A percentile compares a stretch with the other conserved stretches of the same genome.
phyloP scores from a whole-genome alignment of 2,113 vertebrate species.

The Coreoperca whiteheadi region DNA sequence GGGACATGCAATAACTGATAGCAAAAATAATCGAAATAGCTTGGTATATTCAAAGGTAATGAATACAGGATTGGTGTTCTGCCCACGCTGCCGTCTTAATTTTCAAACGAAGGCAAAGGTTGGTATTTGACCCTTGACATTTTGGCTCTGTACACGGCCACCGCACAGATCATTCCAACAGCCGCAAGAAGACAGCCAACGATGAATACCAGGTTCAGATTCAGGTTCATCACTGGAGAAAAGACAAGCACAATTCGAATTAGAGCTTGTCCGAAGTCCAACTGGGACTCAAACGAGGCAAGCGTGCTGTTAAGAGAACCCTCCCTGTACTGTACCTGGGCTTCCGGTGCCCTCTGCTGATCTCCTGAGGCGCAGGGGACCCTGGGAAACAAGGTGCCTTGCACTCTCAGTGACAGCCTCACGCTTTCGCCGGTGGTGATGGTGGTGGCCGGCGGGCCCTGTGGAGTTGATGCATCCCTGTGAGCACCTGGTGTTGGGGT shows the following conservation, averaged over 20 bases:
- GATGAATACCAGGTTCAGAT: constrained; percentile 73
- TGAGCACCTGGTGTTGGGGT: constrained; percentile 73
- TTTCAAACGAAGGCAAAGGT: constrained; percentile 46
- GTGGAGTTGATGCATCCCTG: constrained; percentile 65
- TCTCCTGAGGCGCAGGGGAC: constrained; percentile 74
- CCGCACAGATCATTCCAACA: constrained; percentile 68
- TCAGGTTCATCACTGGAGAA: constrained; percentile 57
- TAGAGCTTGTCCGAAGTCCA: not conserved
- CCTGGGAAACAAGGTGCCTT: constrained; percentile 82
- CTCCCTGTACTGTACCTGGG: constrained; percentile 41
- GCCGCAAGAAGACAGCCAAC: constrained; percentile 71
- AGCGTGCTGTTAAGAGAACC: not conserved
- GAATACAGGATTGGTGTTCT: not conserved
- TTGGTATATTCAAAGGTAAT: not conserved
- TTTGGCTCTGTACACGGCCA: constrained; percentile 63
- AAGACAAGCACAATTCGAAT: not conserved
- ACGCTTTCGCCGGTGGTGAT: constrained; percentile 56
- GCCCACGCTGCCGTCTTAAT: not conserved
- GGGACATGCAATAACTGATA: not conserved
- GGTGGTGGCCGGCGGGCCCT: rapidly evolving
- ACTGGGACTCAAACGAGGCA: not conserved
- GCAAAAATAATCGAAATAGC: not conserved
- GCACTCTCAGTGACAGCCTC: constrained; percentile 64
- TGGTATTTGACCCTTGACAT: constrained; percentile 61
- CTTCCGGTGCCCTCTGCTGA: constrained; percentile 12